A percentile compares a stretch with the other conserved stretches of the same genome.
Evolutionary conservation across 2,888 invertebrate species (phyloP).

Genomic region (Rhamphomyia laevipes): DNA sequence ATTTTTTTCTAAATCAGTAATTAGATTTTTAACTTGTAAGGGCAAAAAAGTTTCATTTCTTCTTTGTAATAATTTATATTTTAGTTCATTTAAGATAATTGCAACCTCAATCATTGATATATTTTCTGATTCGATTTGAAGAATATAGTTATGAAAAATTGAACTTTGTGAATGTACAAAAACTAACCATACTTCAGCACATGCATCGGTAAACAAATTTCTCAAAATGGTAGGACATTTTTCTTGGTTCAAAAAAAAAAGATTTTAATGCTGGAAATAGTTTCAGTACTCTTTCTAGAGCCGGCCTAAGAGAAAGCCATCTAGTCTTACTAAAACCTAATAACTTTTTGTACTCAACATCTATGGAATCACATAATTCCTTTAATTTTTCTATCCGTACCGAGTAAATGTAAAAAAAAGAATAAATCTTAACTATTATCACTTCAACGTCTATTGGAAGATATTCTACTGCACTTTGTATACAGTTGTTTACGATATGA

Average conservation of each 20-base stretch:
- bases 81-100: slow-evolving; percentile 7
- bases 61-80: slow-evolving; percentile 9
- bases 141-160: slow-evolving; percentile 11
- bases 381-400: slow-evolving; percentile 9
- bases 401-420: slow-evolving; percentile 12
- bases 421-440: slow-evolving; percentile 12
- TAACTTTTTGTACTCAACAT: slow-evolving; percentile 2
- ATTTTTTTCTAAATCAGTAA: slow-evolving; percentile 7
- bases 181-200: slow-evolving; percentile 3
- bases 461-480: slow-evolving; percentile 11
- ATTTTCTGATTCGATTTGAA: slow-evolving; percentile 11
- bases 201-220: background rate
- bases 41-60: slow-evolving; percentile 8
- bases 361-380: slow-evolving; percentile 4
- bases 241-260: background rate
- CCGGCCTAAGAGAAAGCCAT: background rate
- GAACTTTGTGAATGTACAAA: slow-evolving; percentile 12
- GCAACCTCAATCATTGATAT: slow-evolving; percentile 10
- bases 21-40: slow-evolving; percentile 8
- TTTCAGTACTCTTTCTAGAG: background rate
- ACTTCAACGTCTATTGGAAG: slow-evolving; percentile 13
- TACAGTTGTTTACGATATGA: slow-evolving; percentile 12
- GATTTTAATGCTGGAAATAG: background rate
- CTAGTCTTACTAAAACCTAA: background rate
- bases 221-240: background rate